Percentiles rank a stretch among this genome's conserved stretches.
phyloP scores from a whole-genome alignment of 2,888 invertebrate species.

The Mythimna loreyi region DNA sequence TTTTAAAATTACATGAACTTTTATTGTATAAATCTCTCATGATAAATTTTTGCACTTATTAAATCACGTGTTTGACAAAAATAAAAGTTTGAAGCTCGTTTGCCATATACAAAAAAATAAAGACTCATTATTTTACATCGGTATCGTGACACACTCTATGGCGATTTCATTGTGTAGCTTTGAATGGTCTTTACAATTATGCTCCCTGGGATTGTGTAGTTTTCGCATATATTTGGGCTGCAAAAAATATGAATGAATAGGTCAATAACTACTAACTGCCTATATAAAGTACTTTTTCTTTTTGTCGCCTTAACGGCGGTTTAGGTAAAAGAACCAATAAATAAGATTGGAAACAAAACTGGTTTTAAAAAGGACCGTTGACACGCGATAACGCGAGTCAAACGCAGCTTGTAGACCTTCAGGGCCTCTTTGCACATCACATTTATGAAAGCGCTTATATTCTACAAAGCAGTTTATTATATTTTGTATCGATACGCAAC shows the following conservation, averaged over 20 bases:
- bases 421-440: too few relatives aligned
- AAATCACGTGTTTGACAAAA: not conserved
- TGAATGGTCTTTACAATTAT: slow-evolving; percentile 31
- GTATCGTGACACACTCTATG: not conserved
- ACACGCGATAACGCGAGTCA: too few relatives aligned
- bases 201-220: not conserved
- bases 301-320: too few relatives aligned
- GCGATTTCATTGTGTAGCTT: slow-evolving; percentile 1
- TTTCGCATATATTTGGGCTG: slow-evolving; percentile 7
- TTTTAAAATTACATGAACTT: not conserved
- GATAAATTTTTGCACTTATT: not conserved
- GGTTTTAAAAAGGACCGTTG: too few relatives aligned
- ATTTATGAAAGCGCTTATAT: too few relatives aligned
- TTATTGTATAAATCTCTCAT: slow-evolving; percentile 11
- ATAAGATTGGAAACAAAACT: too few relatives aligned
- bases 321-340: too few relatives aligned
- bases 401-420: too few relatives aligned
- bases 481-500: too few relatives aligned
- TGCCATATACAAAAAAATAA: not conserved
- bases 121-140: not conserved
- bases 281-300: too few relatives aligned
- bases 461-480: too few relatives aligned
- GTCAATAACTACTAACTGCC: not conserved
- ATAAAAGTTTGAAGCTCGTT: too few relatives aligned
- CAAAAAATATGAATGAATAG: slow-evolving; percentile 11